Evolutionary conservation across 37 sponge, comb jelly and placozoan species (phyloP).

Genomic region (Chondrilla cf. caribensis): DNA sequence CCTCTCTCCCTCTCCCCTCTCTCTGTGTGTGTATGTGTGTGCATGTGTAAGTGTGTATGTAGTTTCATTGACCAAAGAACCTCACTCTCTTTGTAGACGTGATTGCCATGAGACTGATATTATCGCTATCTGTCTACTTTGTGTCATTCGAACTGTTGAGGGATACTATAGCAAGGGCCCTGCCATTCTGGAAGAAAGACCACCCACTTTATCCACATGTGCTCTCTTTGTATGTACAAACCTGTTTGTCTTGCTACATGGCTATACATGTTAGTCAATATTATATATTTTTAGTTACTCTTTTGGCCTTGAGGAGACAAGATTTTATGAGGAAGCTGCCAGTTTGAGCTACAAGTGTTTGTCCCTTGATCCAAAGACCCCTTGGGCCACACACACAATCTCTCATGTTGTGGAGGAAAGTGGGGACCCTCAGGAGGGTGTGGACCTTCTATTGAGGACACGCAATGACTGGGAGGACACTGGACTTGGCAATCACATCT

Average conservation of each 20-base stretch:
- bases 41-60: no score
- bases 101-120: not conserved
- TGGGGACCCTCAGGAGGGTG: constrained; percentile 41
- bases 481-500: constrained; percentile 49
- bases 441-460: constrained; percentile 56
- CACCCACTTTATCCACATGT: constrained; percentile 10
- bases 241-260: not conserved
- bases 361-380: constrained; percentile 10
- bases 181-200: constrained; percentile 13
- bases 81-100: not conserved
- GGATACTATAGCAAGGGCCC: not conserved
- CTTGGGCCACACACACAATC: constrained; percentile 23
- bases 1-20: no score
- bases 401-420: constrained; percentile 77
- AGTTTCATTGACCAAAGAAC: no score
- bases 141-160: not conserved
- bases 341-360: not conserved
- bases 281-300: constrained; percentile 21
- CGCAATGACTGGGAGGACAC: constrained; percentile 51
- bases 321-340: constrained; percentile 1
- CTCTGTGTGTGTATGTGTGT: no score
- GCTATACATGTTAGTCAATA: not conserved
- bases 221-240: constrained; percentile 14
- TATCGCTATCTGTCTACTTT: not conserved
- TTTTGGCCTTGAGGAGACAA: constrained; percentile 47